These are phyloP conservation scores for Cenopis cana DNA, from an alignment of 2,888 invertebrate species.

Conservation along the genomic window DNA sequence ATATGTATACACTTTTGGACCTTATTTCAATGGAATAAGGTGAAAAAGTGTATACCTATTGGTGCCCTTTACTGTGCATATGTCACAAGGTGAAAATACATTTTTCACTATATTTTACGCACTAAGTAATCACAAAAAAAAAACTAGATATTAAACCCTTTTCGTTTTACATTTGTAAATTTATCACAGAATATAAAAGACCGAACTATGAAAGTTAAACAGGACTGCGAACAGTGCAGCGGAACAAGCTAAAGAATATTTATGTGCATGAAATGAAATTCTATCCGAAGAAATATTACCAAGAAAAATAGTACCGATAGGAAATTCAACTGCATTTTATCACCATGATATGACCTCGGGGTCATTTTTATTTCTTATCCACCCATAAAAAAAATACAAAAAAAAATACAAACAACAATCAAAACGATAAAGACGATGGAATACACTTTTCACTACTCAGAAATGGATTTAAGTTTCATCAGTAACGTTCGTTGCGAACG, in stretches of 20 bases:
- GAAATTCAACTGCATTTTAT: constrained; percentile 25
- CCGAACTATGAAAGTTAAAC: constrained; percentile 19
- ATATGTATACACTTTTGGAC: too few relatives aligned
- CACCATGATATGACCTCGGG: constrained; percentile 2
- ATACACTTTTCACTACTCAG: constrained; percentile 14
- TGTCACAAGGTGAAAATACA: neutral
- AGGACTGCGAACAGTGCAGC: constrained; percentile 11
- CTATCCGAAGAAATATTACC: constrained; percentile 13
- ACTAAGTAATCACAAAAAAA: neutral
- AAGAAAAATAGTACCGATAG: constrained; percentile 4
- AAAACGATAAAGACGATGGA: constrained; percentile 14
- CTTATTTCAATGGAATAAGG: too few relatives aligned
- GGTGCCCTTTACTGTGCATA: too few relatives aligned
- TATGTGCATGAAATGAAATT: constrained; percentile 25
- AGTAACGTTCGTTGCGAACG: constrained; percentile 34
- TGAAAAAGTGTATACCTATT: too few relatives aligned
- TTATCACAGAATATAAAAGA: constrained; percentile 22
- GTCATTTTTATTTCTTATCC: neutral
- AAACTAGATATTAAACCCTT: neutral
- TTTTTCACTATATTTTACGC: neutral
- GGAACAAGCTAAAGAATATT: constrained; percentile 19
- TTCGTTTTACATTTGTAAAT: constrained; percentile 7
- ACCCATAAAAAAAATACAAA: constrained; percentile 12
- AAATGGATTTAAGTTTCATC: constrained; percentile 20
- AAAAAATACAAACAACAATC: constrained; percentile 10